phyloP scores from a whole-genome alignment of 2,888 invertebrate genomes.

The Drepanosiphum platanoidis region DNA sequence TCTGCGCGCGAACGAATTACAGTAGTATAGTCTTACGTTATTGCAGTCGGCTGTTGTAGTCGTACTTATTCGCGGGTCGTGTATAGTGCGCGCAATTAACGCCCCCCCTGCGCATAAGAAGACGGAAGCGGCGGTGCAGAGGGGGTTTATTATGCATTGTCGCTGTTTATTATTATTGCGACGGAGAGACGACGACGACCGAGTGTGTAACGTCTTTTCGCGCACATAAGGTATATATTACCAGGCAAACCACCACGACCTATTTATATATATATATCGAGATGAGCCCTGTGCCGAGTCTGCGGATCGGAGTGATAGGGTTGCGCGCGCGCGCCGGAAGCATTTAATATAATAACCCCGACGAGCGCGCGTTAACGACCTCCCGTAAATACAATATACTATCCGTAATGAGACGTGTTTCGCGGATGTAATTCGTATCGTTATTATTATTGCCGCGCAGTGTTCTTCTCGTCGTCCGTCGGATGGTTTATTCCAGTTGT shows the following conservation, averaged over 20 bases:
- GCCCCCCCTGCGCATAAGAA: not conserved
- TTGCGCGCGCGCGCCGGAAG: not conserved
- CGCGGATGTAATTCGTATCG: not conserved
- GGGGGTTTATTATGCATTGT: not conserved
- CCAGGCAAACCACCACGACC: too few species aligned
- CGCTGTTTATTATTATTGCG: not conserved
- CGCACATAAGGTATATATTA: too few species aligned
- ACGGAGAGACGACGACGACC: not conserved
- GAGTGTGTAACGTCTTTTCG: not conserved
- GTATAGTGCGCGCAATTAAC: too few species aligned
- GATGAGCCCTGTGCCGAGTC: not conserved
- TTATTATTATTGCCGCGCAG: too few species aligned
- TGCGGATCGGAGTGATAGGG: not conserved
- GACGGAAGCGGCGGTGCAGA: too few species aligned
- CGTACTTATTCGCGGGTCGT: too few species aligned
- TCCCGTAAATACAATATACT: not conserved
- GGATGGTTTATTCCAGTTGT: too few species aligned
- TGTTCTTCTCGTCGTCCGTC: too few species aligned
- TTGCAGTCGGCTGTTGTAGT: too few species aligned
- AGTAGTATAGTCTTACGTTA: too few species aligned
- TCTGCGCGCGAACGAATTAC: too few species aligned
- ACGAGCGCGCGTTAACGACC: not conserved
- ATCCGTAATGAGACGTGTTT: constrained; percentile 6
- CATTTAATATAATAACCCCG: constrained; percentile 37
- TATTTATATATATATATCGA: not conserved